These are phyloP conservation scores for Sialis fuliginosa DNA, from an alignment of 2,888 invertebrate species.

Conservation along the genomic window DNA sequence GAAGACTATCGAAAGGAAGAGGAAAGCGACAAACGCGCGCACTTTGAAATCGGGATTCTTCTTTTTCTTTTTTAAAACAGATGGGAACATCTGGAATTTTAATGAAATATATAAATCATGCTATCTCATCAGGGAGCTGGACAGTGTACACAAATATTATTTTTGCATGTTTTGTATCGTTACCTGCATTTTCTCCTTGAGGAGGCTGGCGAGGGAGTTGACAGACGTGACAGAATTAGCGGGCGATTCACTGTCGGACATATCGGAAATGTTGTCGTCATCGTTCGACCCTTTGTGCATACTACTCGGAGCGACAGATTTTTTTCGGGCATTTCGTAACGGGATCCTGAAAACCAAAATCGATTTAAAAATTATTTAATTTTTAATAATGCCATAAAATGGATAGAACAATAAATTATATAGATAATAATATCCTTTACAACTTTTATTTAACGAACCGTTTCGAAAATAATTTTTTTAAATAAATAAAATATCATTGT, in stretches of 20 bases:
- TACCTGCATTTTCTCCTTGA: constrained; percentile 69
- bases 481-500: no score
- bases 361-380: background rate
- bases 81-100: constrained; percentile 47
- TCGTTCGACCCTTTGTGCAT: constrained; percentile 30
- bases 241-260: constrained; percentile 42
- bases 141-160: constrained; percentile 3
- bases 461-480: no score
- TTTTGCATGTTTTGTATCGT: constrained; percentile 8
- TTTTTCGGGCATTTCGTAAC: constrained; percentile 41
- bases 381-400: no score
- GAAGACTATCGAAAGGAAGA: constrained; percentile 66
- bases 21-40: constrained; percentile 59
- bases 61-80: constrained; percentile 48
- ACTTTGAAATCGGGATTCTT: constrained; percentile 60
- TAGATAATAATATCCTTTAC: no score
- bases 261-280: constrained; percentile 35
- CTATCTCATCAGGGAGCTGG: background rate
- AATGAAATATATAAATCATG: constrained; percentile 3
- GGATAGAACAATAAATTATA: no score
- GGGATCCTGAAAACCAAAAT: constrained; percentile 34
- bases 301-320: constrained; percentile 37
- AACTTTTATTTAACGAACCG: background rate
- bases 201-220: constrained; percentile 66
- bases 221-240: constrained; percentile 69